Base-by-base conservation (phyloP, 2,888 invertebrate species). In the Rhingia rostrata region DNA sequence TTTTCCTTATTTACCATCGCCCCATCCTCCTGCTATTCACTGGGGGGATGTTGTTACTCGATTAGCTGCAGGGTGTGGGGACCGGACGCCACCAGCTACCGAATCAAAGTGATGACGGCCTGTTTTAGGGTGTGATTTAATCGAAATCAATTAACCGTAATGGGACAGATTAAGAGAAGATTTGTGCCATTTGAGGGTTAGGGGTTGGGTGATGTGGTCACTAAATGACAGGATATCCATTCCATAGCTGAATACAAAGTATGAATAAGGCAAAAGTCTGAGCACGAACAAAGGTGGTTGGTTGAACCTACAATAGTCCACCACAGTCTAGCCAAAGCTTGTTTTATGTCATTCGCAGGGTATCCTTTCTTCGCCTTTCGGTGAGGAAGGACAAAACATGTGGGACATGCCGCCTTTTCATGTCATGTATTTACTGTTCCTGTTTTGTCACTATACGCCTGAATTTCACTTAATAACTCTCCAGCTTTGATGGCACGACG, bases 111-210 rank as follows among this genome's bases (percentile, higher is more conserved):
- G 85, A 85, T 85, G 85, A 85, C 80, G 80, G 70, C 81, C 67
- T 61, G 81, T 81, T 81, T 85, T 79, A 72, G 75, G 88, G 90
- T 88, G 88, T 89, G 90, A 90, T 90, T 91, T 90, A 90, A 90
- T 90, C 90, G 90, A 90, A 90, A 91, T 90, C 90, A 90, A 90
- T 90, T 90, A 91, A 90, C 90, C 88, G 88, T 90, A 90, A 90
- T 90, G 90, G 90, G 90, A 88, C 88, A 90, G 89, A 91, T 90
- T 91, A 91, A 90, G 88, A 86, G 85, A 81, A 87, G 88, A 88
- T 89, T 88, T 87, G 87, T 81, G 79, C 86, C 63, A 72, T 73
- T 12, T 14, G 79, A 79, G 73, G 53, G 56, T 79, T 56, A 22
- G 67, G 63, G 63, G 54, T 41, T 84, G 69, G 66, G 22, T 22